A percentile compares a stretch with the other conserved stretches of the same genome.
phyloP scores from a whole-genome alignment of 2,888 invertebrate genomes.

The Dyspetes luteomarginatus region DNA sequence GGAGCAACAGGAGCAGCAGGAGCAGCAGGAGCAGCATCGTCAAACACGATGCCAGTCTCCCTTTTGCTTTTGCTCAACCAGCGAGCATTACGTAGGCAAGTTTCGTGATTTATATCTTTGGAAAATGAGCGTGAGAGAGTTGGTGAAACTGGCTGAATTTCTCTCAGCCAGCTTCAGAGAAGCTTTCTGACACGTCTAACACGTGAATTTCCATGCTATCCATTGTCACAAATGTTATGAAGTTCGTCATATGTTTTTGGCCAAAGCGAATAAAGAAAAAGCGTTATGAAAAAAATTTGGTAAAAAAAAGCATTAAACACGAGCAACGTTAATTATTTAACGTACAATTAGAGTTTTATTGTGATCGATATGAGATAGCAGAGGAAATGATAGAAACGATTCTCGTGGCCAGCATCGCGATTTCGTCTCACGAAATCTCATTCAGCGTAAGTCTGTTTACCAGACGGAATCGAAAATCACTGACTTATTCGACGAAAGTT shows the following conservation, averaged over 20 bases:
- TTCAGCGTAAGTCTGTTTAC: slow-evolving; percentile 50
- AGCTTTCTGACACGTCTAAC: slow-evolving; percentile 6
- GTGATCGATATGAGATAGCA: too few relatives aligned
- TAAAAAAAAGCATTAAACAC: too few relatives aligned
- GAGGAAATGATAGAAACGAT: background rate
- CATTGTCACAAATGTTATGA: slow-evolving; percentile 10
- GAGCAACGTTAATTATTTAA: too few relatives aligned
- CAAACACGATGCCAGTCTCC: slow-evolving; percentile 64
- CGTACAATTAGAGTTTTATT: too few relatives aligned
- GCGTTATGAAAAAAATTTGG: too few relatives aligned
- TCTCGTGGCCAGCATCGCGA: slow-evolving; percentile 16
- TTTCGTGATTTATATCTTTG: slow-evolving; percentile 66
- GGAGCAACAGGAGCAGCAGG: slow-evolving; percentile 25
- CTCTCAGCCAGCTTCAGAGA: too few relatives aligned
- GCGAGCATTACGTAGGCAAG: slow-evolving; percentile 64
- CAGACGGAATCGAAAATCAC: slow-evolving; percentile 48
- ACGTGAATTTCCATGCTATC: slow-evolving; percentile 43
- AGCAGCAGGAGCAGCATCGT: slow-evolving; percentile 36
- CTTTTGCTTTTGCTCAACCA: slow-evolving; percentile 59
- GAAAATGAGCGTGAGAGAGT: slow-evolving; percentile 60
- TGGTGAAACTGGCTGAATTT: too few relatives aligned
- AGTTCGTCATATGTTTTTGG: background rate
- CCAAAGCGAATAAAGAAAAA: background rate
- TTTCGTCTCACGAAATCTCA: slow-evolving; percentile 19
- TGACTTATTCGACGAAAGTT: slow-evolving; percentile 47